A percentile compares a stretch with the other conserved stretches of the same genome.
phyloP scores from a whole-genome alignment of 2,888 invertebrate genomes.

The Torymus tubicola region DNA sequence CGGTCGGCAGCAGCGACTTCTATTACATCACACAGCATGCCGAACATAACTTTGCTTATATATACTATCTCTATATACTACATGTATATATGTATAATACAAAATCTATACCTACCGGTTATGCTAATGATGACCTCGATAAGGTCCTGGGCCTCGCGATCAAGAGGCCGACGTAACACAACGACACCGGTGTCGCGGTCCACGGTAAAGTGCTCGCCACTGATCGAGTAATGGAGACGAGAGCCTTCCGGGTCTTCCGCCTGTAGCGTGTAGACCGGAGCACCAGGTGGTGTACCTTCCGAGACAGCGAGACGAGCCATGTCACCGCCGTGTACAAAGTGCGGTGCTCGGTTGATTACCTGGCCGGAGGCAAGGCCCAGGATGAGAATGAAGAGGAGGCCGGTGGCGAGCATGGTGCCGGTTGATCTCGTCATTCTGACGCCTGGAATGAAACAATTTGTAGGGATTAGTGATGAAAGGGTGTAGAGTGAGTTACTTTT shows the following conservation, averaged over 20 bases:
- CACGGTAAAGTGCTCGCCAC: constrained; percentile 89
- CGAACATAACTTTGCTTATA: too few species aligned
- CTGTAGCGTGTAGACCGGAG: constrained; percentile 86
- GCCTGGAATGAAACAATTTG: neutral
- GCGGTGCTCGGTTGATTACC: constrained; percentile 84
- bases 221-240: constrained; percentile 86
- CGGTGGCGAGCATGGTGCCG: neutral
- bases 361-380: constrained; percentile 74
- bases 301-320: constrained; percentile 86
- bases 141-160: constrained; percentile 83
- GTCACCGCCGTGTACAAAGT: constrained; percentile 87
- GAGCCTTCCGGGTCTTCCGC: constrained; percentile 88
- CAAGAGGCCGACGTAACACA: constrained; percentile 83
- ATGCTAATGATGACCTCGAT: constrained; percentile 90
- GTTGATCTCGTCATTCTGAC: constrained; percentile 17
- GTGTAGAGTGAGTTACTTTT: too few species aligned
- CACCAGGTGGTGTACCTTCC: constrained; percentile 86
- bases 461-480: too few species aligned
- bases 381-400: constrained; percentile 1
- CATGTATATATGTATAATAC: too few species aligned
- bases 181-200: constrained; percentile 86
- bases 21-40: too few species aligned
- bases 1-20: too few species aligned
- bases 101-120: constrained; percentile 79
- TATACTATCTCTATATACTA: too few species aligned